phyloP scores from a whole-genome alignment of 1,140 invertebrate species.

The Sitobion miscanthi region DNA sequence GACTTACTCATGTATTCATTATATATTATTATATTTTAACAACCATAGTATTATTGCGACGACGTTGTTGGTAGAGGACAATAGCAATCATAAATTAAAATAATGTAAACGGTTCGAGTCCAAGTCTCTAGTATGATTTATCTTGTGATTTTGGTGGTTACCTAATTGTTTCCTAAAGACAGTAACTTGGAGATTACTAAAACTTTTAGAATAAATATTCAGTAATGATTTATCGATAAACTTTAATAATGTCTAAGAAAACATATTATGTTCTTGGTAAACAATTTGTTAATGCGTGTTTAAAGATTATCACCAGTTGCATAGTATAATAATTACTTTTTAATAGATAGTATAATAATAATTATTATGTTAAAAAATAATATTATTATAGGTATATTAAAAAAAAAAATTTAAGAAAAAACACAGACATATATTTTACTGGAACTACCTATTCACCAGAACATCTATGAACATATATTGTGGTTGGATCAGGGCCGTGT shows the following conservation, averaged over 20 bases:
- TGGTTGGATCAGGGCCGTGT: too few species aligned
- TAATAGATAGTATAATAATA: background rate
- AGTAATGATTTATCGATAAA: conserved; percentile 36
- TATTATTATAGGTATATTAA: background rate
- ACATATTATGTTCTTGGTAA: background rate
- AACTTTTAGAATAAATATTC: conserved; percentile 37
- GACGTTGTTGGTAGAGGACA: background rate
- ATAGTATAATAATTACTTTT: background rate
- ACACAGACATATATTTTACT: background rate
- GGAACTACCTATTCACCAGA: too few species aligned
- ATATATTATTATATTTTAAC: background rate
- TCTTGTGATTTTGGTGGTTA: background rate
- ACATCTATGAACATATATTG: too few species aligned
- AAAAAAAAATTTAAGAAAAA: background rate
- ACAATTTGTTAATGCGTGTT: background rate
- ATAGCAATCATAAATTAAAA: conserved; percentile 35
- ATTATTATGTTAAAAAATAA: background rate
- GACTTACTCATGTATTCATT: background rate
- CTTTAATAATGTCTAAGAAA: conserved; percentile 12
- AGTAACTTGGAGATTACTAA: background rate
- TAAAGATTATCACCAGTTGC: background rate
- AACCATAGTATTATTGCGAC: background rate
- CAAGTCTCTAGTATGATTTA: background rate
- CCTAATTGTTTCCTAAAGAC: conserved; percentile 37
- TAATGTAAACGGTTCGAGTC: conserved; percentile 16